Evolutionary conservation across 2,113 vertebrate species (phyloP), one percentile per base, ranked within the genome.

Genomic region (Rhadina sibilatrix): DNA sequence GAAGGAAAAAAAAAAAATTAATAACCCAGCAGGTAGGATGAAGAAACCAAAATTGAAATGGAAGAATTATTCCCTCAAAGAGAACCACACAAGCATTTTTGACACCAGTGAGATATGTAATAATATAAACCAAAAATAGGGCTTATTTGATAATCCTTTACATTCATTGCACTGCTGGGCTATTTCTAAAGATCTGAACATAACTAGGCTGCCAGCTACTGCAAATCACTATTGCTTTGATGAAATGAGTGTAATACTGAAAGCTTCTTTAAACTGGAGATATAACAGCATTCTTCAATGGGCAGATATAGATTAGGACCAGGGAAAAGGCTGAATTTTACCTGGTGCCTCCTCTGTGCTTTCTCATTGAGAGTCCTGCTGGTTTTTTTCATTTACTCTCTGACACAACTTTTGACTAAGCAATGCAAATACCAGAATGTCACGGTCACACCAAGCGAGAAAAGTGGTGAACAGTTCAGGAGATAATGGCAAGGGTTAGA

Each of bases 1-100:
- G 5, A 7, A 79, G 40, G 37, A 38, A 38, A 31, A 61, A 8
- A 15, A 79, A 42, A 56, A 61, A 66, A 30, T 5, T 92, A 66
- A 56, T 87, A 96, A 86, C 40, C 52, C n/a, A 40, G 15, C 64
- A 97, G 71, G 87, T 89, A 94, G 60, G 70, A 56, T 56, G 75
- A 90, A 91, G 60, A 83, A 83, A 93, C 23, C 53, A 96, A 92
- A 97, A 97, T 53, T 75, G 84, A 97, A 97, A 96, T 68, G 42
- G 65, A 35, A 94, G 54, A 94, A 49, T 93, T 91, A 70, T 82
- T 90, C 28, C n/a, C 38, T 87, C 54, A 83, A 94, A 93, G 83
- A 93, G 50, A 95, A 66, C 28, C 44, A 53, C 63, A 59, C 24
- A 83, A 91, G 83, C 31, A 63, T 78, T 94, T 90, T 71, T 59